Base-by-base conservation (phyloP, 2,113 vertebrate genomes). In the Macheiramphus alcinus region DNA sequence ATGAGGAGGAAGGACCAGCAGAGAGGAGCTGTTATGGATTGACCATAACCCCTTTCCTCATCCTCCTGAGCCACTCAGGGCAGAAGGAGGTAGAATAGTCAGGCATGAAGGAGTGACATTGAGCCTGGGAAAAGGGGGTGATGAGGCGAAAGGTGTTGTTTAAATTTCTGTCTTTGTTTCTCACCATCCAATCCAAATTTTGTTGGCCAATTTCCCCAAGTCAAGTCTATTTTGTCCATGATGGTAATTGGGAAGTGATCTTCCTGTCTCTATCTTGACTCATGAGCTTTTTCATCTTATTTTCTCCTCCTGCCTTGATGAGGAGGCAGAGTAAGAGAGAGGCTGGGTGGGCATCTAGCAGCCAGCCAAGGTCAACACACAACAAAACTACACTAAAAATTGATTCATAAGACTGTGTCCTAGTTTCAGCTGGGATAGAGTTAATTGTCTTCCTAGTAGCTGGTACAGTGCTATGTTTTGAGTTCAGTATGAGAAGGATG, bases 51-150 rank as follows among this genome's bases (percentile, higher is more conserved):
- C 9, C 7, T 45, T 56, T 42, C 26, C 31, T 10, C 16, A 67
- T 23, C 53, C 6, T 22, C 3, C 31, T 27, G 4, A 1, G 1
- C 8, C 12, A 1, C 32, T 63, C 20, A 10, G 43, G 63, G 10
- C 5, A 36, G 13, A 56, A 58, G 22, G 52, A 93, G 11, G 31
- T 25, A 55, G 52, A 66, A 32, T 10, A 90, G 50, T 36, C 21
- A 31, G 18, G 58, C 76, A 52, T 21, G 13, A 81, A 71, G n/a
- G 26, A 38, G 18, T 65, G 25, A 62, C 3, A 1, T 23, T 45
- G 34, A 76, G 38, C 38, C 31, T 70, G 21, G 25, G 18, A 52
- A 75, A 85, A 71, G 10, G 3, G 3, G 3, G 13, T 42, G 14
- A 5, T 76, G 18, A 32, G 36, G 16, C 7, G 12, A 45, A 86